Conservation (phyloP, 1,140 invertebrate species). For the Euborellia annulipes region DNA sequence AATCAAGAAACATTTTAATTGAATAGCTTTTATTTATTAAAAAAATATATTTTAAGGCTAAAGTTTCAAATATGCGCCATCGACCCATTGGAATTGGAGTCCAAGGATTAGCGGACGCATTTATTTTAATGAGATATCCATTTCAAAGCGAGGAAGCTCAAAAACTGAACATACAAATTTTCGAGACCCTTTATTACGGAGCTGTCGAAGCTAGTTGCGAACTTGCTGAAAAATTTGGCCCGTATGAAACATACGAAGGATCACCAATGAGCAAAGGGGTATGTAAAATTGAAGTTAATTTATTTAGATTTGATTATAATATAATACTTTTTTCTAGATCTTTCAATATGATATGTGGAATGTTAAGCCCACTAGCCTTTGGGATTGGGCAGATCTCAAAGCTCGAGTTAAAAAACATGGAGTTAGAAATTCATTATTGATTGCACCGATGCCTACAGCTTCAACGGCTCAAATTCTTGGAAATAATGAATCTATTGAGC, state of each 20-base stretch:
- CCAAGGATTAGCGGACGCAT: slow-evolving; percentile 92
- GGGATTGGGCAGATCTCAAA: slow-evolving; percentile 80
- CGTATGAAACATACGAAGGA: slow-evolving; percentile 84
- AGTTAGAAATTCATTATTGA: slow-evolving; percentile 80
- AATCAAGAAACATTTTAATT: no score
- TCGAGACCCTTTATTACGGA: slow-evolving; percentile 97
- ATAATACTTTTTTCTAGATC: no score
- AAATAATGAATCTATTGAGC: slow-evolving; percentile 97
- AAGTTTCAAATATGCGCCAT: slow-evolving; percentile 77
- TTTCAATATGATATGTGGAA: slow-evolving; percentile 99
- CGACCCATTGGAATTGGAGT: slow-evolving; percentile 94
- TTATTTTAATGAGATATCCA: slow-evolving; percentile 85
- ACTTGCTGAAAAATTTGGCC: slow-evolving; percentile 68
- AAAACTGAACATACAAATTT: slow-evolving; percentile 86
- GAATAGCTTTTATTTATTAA: slow-evolving; percentile 5
- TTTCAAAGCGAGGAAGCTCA: slow-evolving; percentile 78
- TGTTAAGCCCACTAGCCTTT: slow-evolving; percentile 70
- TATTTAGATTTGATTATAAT: no score
- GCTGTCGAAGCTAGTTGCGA: slow-evolving; percentile 94
- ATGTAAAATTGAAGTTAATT: slow-evolving; percentile 23
- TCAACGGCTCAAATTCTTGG: slow-evolving; percentile 98
- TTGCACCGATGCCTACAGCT: slow-evolving; percentile 98
- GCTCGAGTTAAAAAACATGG: slow-evolving; percentile 79
- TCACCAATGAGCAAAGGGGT: slow-evolving; percentile 85
- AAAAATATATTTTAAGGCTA: slow-evolving; percentile 30